Base-by-base conservation (phyloP, 2,113 vertebrate species). In the Leptobrachium ailaonicum region DNA sequence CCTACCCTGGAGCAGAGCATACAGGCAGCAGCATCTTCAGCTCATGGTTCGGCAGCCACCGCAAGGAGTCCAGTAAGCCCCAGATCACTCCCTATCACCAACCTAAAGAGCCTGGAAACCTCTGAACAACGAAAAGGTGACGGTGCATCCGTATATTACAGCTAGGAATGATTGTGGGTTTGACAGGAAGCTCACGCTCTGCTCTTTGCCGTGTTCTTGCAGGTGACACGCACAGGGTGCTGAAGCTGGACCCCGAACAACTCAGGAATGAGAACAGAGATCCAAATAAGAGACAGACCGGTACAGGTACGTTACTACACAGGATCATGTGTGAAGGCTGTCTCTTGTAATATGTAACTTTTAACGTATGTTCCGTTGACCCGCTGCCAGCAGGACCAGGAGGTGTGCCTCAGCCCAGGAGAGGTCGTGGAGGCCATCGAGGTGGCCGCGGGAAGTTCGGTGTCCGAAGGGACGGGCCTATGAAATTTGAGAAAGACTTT, bases 401-500 rank as follows among this genome's bases (percentile, higher is more conserved):
- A 83, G 92, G 93, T 14, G 86, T 82, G 50, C 83, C 89, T 82
- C 88, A 93, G 83, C 84, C 87, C 1, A 86, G 86, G 68, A 94
- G 98, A 79, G 94, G 95, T 9, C 93, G 96, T 9, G 95, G 96
- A 5, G 96, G 96, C 56, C 94, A 96, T 84, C 94, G 94, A 84
- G 96, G 96, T 40, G 97, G 97, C 66, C 87, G 97, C 71, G 98
- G 97, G 84, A 92, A 93, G 73, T 94, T 96, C 72, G 94, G 94
- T 2, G 88, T 97, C 71, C 92, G 96, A 45, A 85, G 96, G 80
- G 97, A 99, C 79, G 96, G 95, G 41, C 94, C 95, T 6, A 95
- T 99, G 95, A 99, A 98, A 88, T 99, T 99, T 87, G 98, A 99
- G 83, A 97, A 99, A 86, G 97, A 99, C 87, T 99, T 99, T 79